Evolutionary conservation across 2,113 vertebrate species (phyloP), one percentile per base, ranked within the genome.

Genomic region (Hydropotes inermis): DNA sequence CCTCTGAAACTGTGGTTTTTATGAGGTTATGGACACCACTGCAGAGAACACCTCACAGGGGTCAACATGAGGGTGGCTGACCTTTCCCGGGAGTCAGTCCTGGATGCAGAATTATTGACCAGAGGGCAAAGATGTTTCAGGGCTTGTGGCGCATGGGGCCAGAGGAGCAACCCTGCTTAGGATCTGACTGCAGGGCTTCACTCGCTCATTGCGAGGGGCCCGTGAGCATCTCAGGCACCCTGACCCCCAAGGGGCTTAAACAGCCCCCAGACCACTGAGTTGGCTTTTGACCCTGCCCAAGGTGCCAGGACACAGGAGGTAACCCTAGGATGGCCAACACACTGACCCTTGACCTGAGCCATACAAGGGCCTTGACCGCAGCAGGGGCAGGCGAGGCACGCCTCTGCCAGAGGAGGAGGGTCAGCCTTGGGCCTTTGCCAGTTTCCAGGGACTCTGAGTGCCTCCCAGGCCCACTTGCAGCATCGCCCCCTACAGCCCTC

Each of bases 371-470:
- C 57, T n/a, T 33, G 33, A 33, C 28, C 1, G 0, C 39, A 30
- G 67, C 8, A 10, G 23, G 1, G n/a, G 27, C 4, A n/a, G 52
- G 81, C 12, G n/a, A 70, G 36, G 67, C 0, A 0, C 4, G 1
- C 76, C 70, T 13, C 70, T 39, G 27, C 4, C 0, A 1, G 76
- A 79, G 43, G 43, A 79, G 74, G 14, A 78, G 7, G 74, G 27
- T 28, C 43, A 28, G 43, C 15, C 43, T 45, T 0, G 0, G 43
- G 30, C 7, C 3, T 25, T 47, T 60, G 16, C 10, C 0, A 3
- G 12, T 27, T 67, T 67, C 45, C 21, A n/a, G 60, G 60, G 30
- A 14, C 30, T 47, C 39, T 60, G 57, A 30, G 57, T 21, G 16
- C 39, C 9, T 45, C 39, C 76, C 0, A 1, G 39, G 17, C 57